Percentiles rank a stretch among this genome's conserved stretches.
Conservation (phyloP, 2,888 invertebrate genomes). For the Lasioglossum lativentre region DNA sequence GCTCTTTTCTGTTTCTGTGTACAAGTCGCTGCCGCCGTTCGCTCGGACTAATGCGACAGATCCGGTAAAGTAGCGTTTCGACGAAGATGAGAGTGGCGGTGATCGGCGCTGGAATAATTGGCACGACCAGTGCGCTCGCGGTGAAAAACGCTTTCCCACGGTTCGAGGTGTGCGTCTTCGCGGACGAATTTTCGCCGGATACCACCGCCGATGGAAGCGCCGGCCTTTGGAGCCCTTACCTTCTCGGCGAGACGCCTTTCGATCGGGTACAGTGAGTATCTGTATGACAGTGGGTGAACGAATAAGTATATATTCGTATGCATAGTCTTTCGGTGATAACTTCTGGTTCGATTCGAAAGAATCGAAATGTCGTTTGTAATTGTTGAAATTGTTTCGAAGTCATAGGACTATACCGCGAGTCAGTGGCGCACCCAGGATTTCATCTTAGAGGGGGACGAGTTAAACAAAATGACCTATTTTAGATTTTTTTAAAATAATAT, state of each 20-base stretch:
- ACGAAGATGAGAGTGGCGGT: conserved; percentile 86
- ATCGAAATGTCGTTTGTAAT: too few species aligned
- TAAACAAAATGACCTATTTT: too few species aligned
- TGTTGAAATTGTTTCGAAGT: too few species aligned
- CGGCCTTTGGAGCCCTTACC: conserved; percentile 91
- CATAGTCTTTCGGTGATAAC: too few species aligned
- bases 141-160: conserved; percentile 87
- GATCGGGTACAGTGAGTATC: conserved; percentile 85
- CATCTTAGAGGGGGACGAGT: too few species aligned
- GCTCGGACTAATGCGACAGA: neutral
- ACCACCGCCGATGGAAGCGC: conserved; percentile 93
- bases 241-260: conserved; percentile 86
- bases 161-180: conserved; percentile 87
- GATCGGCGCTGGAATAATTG: conserved; percentile 92
- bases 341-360: too few species aligned
- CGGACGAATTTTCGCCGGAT: conserved; percentile 89
- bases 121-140: conserved; percentile 89
- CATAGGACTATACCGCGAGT: too few species aligned
- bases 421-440: too few species aligned
- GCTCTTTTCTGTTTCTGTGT: too few species aligned
- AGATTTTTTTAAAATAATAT: too few species aligned
- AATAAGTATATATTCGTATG: too few species aligned
- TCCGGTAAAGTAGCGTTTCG: neutral
- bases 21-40: neutral
- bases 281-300: too few species aligned